These are phyloP conservation scores for Andricus curvator DNA, from an alignment of 2,888 invertebrate species.

Conservation along the genomic window DNA sequence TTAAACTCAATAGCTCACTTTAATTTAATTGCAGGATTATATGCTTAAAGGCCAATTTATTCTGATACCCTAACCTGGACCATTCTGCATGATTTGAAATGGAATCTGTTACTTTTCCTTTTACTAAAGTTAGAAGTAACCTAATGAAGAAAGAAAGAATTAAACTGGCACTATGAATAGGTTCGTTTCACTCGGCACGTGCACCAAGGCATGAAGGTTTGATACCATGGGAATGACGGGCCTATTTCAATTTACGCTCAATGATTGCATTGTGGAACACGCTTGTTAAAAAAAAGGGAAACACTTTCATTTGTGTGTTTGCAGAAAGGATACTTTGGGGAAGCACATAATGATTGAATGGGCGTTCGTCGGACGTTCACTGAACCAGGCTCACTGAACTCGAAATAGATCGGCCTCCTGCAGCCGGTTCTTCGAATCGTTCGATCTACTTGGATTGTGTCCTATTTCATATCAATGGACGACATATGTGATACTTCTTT, in stretches of 20 bases:
- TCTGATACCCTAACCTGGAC: no score
- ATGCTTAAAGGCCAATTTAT: no score
- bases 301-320: slow-evolving; percentile 15
- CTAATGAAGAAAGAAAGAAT: background rate
- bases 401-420: slow-evolving; percentile 1
- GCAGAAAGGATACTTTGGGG: background rate
- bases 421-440: background rate
- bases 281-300: background rate
- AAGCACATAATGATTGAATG: slow-evolving; percentile 42
- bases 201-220: slow-evolving; percentile 6
- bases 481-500: background rate
- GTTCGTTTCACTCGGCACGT: background rate
- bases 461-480: slow-evolving; percentile 3
- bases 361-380: slow-evolving; percentile 51
- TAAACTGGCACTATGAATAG: background rate
- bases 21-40: no score
- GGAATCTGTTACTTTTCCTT: background rate
- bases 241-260: background rate
- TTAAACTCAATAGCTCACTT: no score
- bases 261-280: slow-evolving; percentile 9
- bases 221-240: slow-evolving; percentile 5
- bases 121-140: background rate
- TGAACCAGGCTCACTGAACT: slow-evolving; percentile 25
- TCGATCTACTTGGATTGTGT: background rate
- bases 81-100: no score